Evolutionary conservation across 1,140 invertebrate species (phyloP), one percentile per base, ranked within the genome.

Genomic region (Leptopilina clavipes): DNA sequence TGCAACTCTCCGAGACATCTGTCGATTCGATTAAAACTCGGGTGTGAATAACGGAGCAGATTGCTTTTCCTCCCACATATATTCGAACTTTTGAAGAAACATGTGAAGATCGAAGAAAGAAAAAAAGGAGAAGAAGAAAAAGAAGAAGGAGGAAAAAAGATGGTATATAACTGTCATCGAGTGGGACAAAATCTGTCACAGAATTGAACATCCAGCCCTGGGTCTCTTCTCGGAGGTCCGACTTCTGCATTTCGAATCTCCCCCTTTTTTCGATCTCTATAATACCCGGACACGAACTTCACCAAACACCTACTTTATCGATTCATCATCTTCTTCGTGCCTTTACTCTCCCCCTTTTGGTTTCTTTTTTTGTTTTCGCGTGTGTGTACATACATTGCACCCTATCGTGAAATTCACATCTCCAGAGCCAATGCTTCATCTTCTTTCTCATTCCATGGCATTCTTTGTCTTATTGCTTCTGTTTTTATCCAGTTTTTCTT

Each of bases 281-380:
- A 40, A 40, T 40, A 40, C 37, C 59, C 59, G 59, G 59, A 65
- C 59, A 31, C 59, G 59, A 65, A 65, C 59, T 65, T 65, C 59
- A 65, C 59, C 59, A 65, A 65, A 65, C 59, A 65, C 59, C 59
- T 65, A 65, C 59, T 65, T 65, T 65, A 65, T 71, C 45, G 56
- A 6, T 19, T 43, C 44, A n/a, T 72, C 73, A 14, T 54, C 17
- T 43, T 43, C 70, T 44, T 31, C 12, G 12, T 70, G 12, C 11
- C 18, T 65, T 40, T 22, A 40, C 0, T 7, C n/a, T 48, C 6
- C 11, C 19, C 25, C 25, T 5, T 5, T 31, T 11, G 7, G 22
- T 65, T 65, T 65, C 22, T 31, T 65, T 65, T 31, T 65, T n/a
- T 56, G 54, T 65, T n/a, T 31, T 5, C 25, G 12, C 12, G 25